Evolutionary conservation across 2,888 invertebrate species (phyloP), one percentile per base, ranked within the genome.

Genomic region (Lithosia quadra): DNA sequence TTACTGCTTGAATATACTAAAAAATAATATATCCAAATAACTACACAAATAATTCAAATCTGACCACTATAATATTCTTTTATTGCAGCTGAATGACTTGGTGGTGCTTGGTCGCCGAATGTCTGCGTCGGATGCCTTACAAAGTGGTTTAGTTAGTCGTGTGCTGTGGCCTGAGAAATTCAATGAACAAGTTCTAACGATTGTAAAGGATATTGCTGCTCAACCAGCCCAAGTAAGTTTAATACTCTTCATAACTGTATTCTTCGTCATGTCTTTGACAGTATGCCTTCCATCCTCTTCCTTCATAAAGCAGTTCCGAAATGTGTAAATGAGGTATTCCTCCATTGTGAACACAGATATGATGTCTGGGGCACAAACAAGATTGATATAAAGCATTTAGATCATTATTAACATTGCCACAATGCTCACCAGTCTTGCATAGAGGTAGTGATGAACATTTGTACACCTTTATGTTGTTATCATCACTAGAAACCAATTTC

Each of bases 81-180:
- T 71, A 22, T 81, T 81, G 22, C 84, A 95, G 95, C 79, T 94
- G 59, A 90, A 89, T 43, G 92, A 95, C 36, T 75, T 95, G 77
- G 79, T 93, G 7, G 84, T 92, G 89, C 95, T 84, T 81, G 98
- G 97, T 92, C 97, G 98, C 65, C 97, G 96, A 81, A 88, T 99
- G 77, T 97, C 97, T n/a, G 97, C 98, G 0, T 95, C 96, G 18
- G 98, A 98, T 88, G 98, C 98, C 1, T 92, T 96, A 67, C 95
- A 96, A 72, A 96, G 96, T 67, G 98, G 99, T 1, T 95, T 99
- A 64, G 97, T 99, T 24, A 97, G 97, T 63, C 97, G 97, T 86
- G 96, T 97, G 63, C 94, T 98, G 75, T 97, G 97, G 96, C 96
- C 97, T 0, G 96, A 97, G 72, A 96, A 96, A 80, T 97, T 98